A percentile compares a stretch with the other conserved stretches of the same genome.
phyloP scores from a whole-genome alignment of 2,113 vertebrate species.

The Ammodramus savannarum region DNA sequence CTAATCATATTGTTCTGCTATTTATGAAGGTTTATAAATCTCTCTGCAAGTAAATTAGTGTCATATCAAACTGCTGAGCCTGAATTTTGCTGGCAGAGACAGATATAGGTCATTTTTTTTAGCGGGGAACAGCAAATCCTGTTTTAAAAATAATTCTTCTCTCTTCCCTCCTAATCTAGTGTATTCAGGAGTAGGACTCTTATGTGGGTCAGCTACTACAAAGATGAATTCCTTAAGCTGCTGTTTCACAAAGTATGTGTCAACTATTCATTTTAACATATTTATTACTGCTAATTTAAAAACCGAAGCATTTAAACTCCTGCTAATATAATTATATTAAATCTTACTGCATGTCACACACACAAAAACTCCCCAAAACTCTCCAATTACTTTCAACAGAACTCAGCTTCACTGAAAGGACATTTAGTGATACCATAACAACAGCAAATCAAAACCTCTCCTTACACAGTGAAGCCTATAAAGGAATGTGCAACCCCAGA shows the following conservation, averaged over 20 bases:
- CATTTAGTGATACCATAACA: neutral
- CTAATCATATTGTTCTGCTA: conserved; percentile 57
- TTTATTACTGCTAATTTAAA: neutral
- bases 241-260: neutral
- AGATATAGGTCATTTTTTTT: conserved; percentile 29
- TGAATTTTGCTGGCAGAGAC: conserved; percentile 59
- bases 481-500: neutral
- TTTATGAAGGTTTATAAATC: conserved; percentile 63
- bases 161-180: neutral
- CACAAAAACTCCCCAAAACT: fast-evolving
- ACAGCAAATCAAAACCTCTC: neutral
- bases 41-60: conserved; percentile 61
- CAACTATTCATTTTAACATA: neutral
- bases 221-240: neutral
- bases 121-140: neutral
- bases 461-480: neutral
- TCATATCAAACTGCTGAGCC: conserved; percentile 55
- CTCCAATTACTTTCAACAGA: neutral
- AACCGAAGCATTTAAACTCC: neutral
- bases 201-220: neutral
- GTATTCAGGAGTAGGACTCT: neutral
- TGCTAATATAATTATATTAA: neutral
- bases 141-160: conserved; percentile 13
- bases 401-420: neutral
- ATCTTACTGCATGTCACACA: neutral